Percentiles rank a stretch among this genome's conserved stretches.
These are phyloP conservation scores for Epirrita christyi DNA, from an alignment of 2,888 invertebrate genomes.

Conservation along the genomic window DNA sequence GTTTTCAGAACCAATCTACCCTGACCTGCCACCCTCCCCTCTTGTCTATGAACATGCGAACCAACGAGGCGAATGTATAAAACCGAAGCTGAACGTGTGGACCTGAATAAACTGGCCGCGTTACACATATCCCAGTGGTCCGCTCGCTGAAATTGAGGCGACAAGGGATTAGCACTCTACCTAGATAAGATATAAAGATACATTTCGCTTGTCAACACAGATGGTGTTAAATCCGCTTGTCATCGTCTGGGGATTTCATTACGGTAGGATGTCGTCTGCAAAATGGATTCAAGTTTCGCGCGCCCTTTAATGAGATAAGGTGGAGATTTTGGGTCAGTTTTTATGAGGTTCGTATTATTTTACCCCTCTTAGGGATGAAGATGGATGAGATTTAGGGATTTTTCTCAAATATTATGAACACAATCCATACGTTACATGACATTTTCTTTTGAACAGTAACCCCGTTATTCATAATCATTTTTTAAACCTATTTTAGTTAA, in stretches of 20 bases:
- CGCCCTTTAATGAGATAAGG: slow-evolving; percentile 39
- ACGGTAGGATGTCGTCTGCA: slow-evolving; percentile 30
- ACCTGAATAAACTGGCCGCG: slow-evolving; percentile 41
- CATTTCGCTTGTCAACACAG: slow-evolving; percentile 28
- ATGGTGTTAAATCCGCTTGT: slow-evolving; percentile 34
- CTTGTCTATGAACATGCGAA: slow-evolving; percentile 12
- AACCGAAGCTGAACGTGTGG: too few species aligned
- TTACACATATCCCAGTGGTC: slow-evolving; percentile 34
- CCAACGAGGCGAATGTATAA: slow-evolving; percentile 23
- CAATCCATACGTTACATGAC: neutral
- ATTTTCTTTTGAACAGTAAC: neutral
- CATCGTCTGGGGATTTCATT: slow-evolving; percentile 43
- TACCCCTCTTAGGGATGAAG: slow-evolving; percentile 13
- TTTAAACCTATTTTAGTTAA: too few species aligned
- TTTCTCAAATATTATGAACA: neutral
- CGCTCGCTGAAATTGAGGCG: slow-evolving; percentile 34
- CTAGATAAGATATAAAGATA: slow-evolving; percentile 26
- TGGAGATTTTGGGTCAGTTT: slow-evolving; percentile 30
- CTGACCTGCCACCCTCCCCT: slow-evolving; percentile 21
- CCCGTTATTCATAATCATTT: too few species aligned
- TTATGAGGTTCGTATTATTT: slow-evolving; percentile 22
- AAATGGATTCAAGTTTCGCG: slow-evolving; percentile 38
- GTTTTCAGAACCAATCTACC: slow-evolving; percentile 40
- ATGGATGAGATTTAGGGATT: slow-evolving; percentile 6
- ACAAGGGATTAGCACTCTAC: slow-evolving; percentile 40